phyloP scores from a whole-genome alignment of 2,888 invertebrate species.

The Sycophila texana region DNA sequence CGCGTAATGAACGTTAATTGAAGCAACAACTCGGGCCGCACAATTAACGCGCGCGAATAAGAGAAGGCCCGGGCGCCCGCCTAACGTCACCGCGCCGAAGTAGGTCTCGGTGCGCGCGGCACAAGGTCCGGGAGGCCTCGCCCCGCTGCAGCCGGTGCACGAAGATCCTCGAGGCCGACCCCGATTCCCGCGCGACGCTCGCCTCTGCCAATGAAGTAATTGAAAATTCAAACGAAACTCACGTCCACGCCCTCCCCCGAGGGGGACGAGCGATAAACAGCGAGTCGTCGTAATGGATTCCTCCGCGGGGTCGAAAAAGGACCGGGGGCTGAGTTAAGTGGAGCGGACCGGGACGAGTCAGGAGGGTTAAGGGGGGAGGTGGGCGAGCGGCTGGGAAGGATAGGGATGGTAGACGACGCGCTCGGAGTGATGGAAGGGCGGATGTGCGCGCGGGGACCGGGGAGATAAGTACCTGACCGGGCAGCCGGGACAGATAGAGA shows the following conservation, averaged over 20 bases:
- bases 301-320: not conserved
- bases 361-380: not conserved
- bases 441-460: not conserved
- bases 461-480: conserved; percentile 81
- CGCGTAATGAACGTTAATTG: not conserved
- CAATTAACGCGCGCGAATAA: too few species aligned
- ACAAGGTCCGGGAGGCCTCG: too few species aligned
- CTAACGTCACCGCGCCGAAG: too few species aligned
- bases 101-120: too few species aligned
- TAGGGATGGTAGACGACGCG: not conserved
- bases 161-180: not conserved
- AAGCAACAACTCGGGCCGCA: too few species aligned
- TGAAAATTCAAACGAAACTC: conserved; percentile 34
- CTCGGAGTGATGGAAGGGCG: not conserved
- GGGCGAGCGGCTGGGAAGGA: not conserved
- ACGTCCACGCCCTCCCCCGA: too few species aligned
- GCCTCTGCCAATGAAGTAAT: conserved; percentile 27
- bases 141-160: too few species aligned
- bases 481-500: conserved; percentile 82
- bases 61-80: too few species aligned
- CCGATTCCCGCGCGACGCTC: not conserved
- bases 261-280: too few species aligned
- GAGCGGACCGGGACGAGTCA: too few species aligned
- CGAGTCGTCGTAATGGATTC: too few species aligned
- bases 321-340: not conserved